These are phyloP conservation scores for Sminthurides aquaticus DNA, from an alignment of 2,888 invertebrate genomes.

Conservation along the genomic window DNA sequence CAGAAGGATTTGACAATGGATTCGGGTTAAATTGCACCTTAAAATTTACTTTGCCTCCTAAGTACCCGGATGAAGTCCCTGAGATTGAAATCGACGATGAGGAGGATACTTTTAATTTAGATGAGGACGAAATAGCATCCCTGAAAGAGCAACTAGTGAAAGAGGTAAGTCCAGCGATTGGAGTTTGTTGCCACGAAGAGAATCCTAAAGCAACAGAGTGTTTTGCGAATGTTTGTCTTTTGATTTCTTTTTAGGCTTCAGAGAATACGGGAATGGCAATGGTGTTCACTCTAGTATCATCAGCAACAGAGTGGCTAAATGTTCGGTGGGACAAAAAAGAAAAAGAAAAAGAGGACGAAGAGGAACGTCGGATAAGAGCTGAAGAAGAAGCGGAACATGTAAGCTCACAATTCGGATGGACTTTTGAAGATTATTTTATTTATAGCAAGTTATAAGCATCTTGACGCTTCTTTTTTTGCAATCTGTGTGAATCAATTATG, in stretches of 20 bases:
- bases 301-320: slow-evolving; percentile 87
- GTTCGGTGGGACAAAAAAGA: slow-evolving; percentile 72
- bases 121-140: slow-evolving; percentile 58
- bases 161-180: slow-evolving; percentile 56
- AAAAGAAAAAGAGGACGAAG: slow-evolving; percentile 63
- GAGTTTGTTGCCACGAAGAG: no score
- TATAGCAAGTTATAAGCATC: no score
- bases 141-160: slow-evolving; percentile 60
- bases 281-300: slow-evolving; percentile 90
- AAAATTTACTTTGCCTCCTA: slow-evolving; percentile 72
- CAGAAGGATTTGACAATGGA: slow-evolving; percentile 61
- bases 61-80: slow-evolving; percentile 83
- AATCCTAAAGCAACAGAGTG: no score
- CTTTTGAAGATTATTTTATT: neutral
- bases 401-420: no score
- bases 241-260: no score
- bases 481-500: neutral
- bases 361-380: slow-evolving; percentile 52
- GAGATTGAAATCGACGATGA: slow-evolving; percentile 67
- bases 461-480: neutral
- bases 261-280: slow-evolving; percentile 95
- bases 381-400: slow-evolving; percentile 84
- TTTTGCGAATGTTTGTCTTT: no score
- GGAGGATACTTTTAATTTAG: slow-evolving; percentile 56
- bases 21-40: slow-evolving; percentile 67